These are phyloP conservation scores for Aurelia aurita complex sp. Pacific DNA, from an alignment of 30 jellyfish, hydroid and myxozoan genomes.

Conservation along the genomic window DNA sequence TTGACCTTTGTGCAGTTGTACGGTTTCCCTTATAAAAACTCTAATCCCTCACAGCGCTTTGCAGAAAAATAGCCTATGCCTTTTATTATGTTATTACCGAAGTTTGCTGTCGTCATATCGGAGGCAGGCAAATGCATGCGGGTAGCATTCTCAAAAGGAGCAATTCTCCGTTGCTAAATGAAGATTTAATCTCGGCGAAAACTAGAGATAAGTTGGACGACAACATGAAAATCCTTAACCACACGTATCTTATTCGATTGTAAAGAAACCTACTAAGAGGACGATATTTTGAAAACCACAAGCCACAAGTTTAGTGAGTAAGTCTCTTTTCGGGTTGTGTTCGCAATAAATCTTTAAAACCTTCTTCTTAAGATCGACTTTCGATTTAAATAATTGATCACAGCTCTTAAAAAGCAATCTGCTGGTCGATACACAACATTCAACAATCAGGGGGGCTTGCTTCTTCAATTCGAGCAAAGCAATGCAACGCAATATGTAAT, in stretches of 20 bases:
- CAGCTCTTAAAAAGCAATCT: slow-evolving; percentile 65
- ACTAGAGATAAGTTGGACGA: slow-evolving; percentile 21
- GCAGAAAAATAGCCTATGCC: background rate
- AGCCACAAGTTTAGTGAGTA: slow-evolving; percentile 29
- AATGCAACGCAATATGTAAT: no score
- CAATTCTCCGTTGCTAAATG: slow-evolving; percentile 60
- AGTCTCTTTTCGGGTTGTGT: slow-evolving; percentile 60
- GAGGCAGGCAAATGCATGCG: slow-evolving; percentile 64
- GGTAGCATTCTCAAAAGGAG: slow-evolving; percentile 44
- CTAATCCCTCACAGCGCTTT: no score
- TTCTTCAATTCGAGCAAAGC: no score
- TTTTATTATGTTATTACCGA: background rate
- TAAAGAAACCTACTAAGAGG: slow-evolving; percentile 30
- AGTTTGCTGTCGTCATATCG: background rate
- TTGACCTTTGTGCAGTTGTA: no score
- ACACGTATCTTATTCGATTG: slow-evolving; percentile 52
- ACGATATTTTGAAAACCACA: slow-evolving; percentile 62
- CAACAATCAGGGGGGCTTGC: background rate
- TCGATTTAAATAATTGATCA: slow-evolving; percentile 41
- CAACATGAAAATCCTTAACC: slow-evolving; percentile 58
- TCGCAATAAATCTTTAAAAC: slow-evolving; percentile 63
- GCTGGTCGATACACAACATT: slow-evolving; percentile 34
- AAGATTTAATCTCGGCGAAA: slow-evolving; percentile 42
- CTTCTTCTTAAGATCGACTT: slow-evolving; percentile 57
- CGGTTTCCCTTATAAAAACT: no score